Percentiles rank a stretch among this genome's conserved stretches.
Evolutionary conservation across 2,113 vertebrate genomes (phyloP).

Genomic region (Chaetodon auriga): DNA sequence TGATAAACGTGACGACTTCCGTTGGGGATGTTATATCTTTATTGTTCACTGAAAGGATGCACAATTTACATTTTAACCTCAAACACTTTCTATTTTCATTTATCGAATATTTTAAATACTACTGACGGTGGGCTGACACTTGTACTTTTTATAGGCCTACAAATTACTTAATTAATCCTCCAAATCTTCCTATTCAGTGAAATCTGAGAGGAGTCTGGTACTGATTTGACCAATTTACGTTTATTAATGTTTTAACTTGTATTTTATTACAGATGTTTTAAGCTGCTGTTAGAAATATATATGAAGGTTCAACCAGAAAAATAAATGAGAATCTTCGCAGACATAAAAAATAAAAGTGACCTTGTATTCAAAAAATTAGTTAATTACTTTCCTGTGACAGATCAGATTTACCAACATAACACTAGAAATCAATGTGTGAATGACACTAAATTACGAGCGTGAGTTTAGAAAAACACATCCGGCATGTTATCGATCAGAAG

Average conservation of each 20-base stretch:
- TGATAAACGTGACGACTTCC: constrained; percentile 49
- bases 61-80: neutral
- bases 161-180: neutral
- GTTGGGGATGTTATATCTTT: neutral
- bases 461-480: constrained; percentile 10
- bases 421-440: neutral
- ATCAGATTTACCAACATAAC: neutral
- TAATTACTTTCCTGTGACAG: neutral
- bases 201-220: neutral
- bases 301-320: too few species aligned
- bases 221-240: neutral
- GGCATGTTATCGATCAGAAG: neutral
- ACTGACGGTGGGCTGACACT: accelerated
- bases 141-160: too few species aligned
- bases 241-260: too few species aligned
- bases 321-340: too few species aligned
- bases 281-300: neutral
- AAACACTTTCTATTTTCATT: neutral
- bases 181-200: neutral
- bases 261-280: neutral
- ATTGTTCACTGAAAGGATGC: neutral
- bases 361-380: too few species aligned
- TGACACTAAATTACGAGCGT: neutral
- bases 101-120: neutral
- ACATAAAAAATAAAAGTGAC: too few species aligned